Evolutionary conservation across 2,888 invertebrate species (phyloP), one percentile per base, ranked within the genome.

Genomic region (Lordiphosa andalusiaca): DNA sequence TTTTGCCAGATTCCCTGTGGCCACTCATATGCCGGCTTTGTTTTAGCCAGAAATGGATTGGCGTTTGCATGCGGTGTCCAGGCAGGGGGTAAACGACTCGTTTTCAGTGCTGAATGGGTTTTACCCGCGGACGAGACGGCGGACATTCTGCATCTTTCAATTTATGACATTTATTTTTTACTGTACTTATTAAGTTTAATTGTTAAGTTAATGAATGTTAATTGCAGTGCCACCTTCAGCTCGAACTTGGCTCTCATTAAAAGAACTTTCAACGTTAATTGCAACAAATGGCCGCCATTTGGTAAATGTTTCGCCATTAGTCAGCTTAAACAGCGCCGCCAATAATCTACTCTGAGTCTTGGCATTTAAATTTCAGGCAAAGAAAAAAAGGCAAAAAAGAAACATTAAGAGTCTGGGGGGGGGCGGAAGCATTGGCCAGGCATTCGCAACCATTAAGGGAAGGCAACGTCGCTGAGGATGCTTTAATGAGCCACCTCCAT

Each of bases 251-350:
- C 25, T 6, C 25, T 25, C n/a, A 25, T 60, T 69, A 67, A 64
- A 71, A 61, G 46, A 62, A 71, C 69, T 66, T 69, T 67, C 62
- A 71, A 49, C 54, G 72, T 70, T 80, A 80, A 80, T 80, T 80
- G 72, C 81, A 81, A 76, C 84, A 83, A 80, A 81, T 80, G 61
- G 84, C 68, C 65, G 64, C 64, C 74, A 73, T 81, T 81, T 72
- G 65, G 57, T 53, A 53, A 74, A 67, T 72, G 68, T 51, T 54
- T 19, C 41, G 58, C 67, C 68, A 81, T 80, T 80, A 77, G 48
- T 77, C 51, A 77, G 60, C 36, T 16, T n/a, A 33, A 13, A 42
- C 42, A 44, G 37, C 30, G 30, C 57, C 48, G 64, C 48, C 50
- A 51, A 54, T 59, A 63, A 67, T 64, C 54, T 57, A 53, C 46